Conservation (phyloP, 1,140 invertebrate genomes). For the Triops cancriformis region DNA sequence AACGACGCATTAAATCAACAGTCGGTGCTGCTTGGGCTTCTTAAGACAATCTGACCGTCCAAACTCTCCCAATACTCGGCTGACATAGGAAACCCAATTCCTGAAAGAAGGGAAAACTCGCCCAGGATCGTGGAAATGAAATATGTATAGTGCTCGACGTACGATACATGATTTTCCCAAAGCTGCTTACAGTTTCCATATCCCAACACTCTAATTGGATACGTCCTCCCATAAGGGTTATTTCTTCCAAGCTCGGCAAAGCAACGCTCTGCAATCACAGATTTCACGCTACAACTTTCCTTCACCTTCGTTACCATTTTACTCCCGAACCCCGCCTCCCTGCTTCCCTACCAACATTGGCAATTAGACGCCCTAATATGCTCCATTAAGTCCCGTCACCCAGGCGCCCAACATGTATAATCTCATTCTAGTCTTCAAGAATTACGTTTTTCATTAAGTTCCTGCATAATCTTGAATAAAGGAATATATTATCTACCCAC, state of each 20-base stretch:
- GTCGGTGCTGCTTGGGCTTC: neutral
- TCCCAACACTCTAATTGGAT: neutral
- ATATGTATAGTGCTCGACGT: no score
- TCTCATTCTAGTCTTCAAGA: neutral
- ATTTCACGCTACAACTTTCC: neutral
- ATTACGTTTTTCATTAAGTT: neutral
- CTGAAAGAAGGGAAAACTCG: no score
- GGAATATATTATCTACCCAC: neutral
- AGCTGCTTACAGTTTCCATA: no score
- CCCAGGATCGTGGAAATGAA: no score
- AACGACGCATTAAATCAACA: neutral
- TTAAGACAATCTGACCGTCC: no score
- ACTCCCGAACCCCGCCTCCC: no score
- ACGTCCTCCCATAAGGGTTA: neutral
- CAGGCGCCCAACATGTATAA: neutral
- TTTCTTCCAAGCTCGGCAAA: neutral
- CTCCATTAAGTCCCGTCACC: neutral
- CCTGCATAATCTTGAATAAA: neutral
- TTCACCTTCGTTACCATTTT: no score
- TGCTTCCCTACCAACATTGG: neutral
- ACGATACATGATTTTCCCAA: no score
- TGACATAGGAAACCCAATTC: no score
- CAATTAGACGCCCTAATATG: conserved; percentile 6
- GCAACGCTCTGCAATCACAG: neutral
- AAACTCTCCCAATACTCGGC: no score